These are phyloP conservation scores for Ophiothrix spiculata DNA, from an alignment of 35 echinoderm and acorn worm species.

Conservation along the genomic window DNA sequence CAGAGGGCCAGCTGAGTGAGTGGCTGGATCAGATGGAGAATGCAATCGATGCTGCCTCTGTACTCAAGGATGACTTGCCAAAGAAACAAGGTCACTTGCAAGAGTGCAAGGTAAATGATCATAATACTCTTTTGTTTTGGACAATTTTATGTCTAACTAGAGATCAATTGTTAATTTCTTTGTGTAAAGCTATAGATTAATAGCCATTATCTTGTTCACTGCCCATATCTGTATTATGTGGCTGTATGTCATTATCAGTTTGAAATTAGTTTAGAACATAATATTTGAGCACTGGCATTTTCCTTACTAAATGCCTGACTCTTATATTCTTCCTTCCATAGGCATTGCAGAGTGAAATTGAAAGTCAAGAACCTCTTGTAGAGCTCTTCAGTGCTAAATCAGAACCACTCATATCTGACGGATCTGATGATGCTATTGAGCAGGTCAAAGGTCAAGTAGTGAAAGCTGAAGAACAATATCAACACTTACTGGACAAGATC, in stretches of 20 bases:
- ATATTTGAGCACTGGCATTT: no score
- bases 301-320: no score
- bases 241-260: no score
- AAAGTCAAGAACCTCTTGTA: not conserved
- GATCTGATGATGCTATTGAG: not conserved
- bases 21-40: slow-evolving; percentile 48
- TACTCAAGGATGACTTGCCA: slow-evolving; percentile 33
- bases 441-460: slow-evolving; percentile 21
- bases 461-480: slow-evolving; percentile 15
- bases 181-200: no score
- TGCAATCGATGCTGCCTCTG: slow-evolving; percentile 27
- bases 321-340: not conserved
- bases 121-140: not conserved
- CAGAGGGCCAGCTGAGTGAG: slow-evolving; percentile 1
- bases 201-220: no score
- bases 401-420: not conserved
- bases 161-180: not conserved
- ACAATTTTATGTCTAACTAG: not conserved
- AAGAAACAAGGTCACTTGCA: slow-evolving; percentile 42
- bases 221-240: no score
- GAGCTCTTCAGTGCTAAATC: not conserved
- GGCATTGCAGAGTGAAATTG: slow-evolving; percentile 10
- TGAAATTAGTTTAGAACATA: no score
- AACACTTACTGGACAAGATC: slow-evolving; percentile 20
- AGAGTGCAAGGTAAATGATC: slow-evolving; percentile 48